Base-by-base conservation (phyloP, 2,797 vertebrate species). In the Pseudomugil tenellus region DNA sequence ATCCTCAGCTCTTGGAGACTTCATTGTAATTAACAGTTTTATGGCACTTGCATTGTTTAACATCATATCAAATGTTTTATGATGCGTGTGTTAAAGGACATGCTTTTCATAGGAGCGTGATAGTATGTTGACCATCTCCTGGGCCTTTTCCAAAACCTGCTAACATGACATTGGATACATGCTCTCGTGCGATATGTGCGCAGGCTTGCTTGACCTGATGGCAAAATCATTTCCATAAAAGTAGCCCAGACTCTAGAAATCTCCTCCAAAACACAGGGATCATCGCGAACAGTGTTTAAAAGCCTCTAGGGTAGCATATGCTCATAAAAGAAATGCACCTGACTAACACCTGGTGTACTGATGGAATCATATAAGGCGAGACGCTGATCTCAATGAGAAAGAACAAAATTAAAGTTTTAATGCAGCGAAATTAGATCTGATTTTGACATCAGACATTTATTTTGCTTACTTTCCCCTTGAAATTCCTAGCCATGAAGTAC, bases 401-500 rank as follows among this genome's bases (percentile, higher is more conserved):
- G n/a, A 32, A 16, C 25, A 26, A 67, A 10, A n/a, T 17, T 6
- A 5, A 19, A 43, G 17, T 19, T n/a, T n/a, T n/a, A 5, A n/a
- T 43, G 41, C 41, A 51, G 16, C 17, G 61, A 12, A 51, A 28
- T 57, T 19, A 43, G 31, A 29, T 64, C n/a, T 13, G 17, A 53
- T 62, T 37, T 32, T 10, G 29, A 29, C 29, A 3, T 29, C 8
- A 13, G 29, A 29, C 29, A 3, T 29, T 10, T 3, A 34, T 17
- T 19, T 49, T n/a, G n/a, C 0, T 1, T 3, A 11, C 8, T 0
- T 0, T 39, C 52, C 34, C 21, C 6, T 31, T 34, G 51, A 31
- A 3, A 29, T 29, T 6, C 29, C 35, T 35, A 48, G 63, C 67
- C 53, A 71, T 31, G 63, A 48, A 6, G 26, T 61, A 21, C 19